These are phyloP conservation scores for Salarias fasciatus DNA, from an alignment of 2,797 vertebrate species.

Conservation along the genomic window DNA sequence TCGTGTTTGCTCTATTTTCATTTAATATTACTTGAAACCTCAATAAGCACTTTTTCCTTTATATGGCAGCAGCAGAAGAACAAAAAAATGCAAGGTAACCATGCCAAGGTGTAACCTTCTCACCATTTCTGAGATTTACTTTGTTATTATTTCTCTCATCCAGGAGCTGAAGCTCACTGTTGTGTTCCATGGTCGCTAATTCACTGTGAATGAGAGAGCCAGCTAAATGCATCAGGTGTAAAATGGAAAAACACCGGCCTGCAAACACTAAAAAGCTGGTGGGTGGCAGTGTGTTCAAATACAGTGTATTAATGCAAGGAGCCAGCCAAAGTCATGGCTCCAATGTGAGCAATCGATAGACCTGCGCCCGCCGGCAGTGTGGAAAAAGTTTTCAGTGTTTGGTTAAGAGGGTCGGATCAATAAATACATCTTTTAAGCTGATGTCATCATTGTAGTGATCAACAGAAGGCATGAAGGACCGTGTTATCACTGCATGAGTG, in stretches of 20 bases:
- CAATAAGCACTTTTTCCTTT: no score
- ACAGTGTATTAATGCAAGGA: conserved; percentile 24
- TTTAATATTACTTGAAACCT: no score
- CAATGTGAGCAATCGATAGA: conserved; percentile 21
- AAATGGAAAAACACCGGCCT: conserved; percentile 31
- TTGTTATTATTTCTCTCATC: conserved; percentile 34
- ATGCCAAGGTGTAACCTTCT: not conserved
- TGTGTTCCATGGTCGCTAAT: conserved; percentile 30
- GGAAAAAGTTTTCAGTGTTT: conserved; percentile 9
- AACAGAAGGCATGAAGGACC: not conserved
- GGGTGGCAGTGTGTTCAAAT: conserved; percentile 8
- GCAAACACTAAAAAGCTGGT: conserved; percentile 25
- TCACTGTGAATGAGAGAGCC: conserved; percentile 42
- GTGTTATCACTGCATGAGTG: no score
- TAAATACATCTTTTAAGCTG: not conserved
- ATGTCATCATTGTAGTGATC: not conserved
- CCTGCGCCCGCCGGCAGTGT: not conserved
- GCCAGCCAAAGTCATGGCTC: conserved; percentile 11
- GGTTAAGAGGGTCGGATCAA: conserved; percentile 6
- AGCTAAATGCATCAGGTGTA: conserved; percentile 43
- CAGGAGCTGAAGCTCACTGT: conserved; percentile 9
- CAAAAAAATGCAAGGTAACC: not conserved
- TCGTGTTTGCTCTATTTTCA: not conserved
- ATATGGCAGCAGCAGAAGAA: not conserved
- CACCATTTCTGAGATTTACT: not conserved